These are phyloP conservation scores for Ophioninae sp. DNA, from an alignment of 2,888 invertebrate species.

Conservation along the genomic window DNA sequence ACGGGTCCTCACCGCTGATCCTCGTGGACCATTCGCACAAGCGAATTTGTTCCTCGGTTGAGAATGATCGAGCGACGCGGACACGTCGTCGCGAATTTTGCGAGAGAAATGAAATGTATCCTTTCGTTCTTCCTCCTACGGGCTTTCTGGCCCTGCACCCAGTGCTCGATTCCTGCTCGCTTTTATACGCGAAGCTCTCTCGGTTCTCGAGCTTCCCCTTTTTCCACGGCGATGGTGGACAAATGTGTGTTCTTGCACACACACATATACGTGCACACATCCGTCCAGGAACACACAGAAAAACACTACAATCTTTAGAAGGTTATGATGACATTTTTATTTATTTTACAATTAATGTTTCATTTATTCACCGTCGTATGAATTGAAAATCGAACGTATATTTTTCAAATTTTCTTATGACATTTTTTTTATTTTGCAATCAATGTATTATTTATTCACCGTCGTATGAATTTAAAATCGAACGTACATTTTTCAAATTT, in stretches of 20 bases:
- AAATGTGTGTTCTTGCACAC: background rate
- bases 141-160: background rate
- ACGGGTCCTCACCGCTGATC: conserved; percentile 49
- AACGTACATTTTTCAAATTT: too few relatives aligned
- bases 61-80: conserved; percentile 61
- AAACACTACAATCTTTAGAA: too few relatives aligned
- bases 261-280: background rate
- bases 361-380: too few relatives aligned
- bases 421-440: too few relatives aligned
- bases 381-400: too few relatives aligned
- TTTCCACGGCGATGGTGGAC: background rate
- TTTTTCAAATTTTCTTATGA: too few relatives aligned
- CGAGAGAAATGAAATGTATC: conserved; percentile 61
- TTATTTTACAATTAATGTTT: too few relatives aligned
- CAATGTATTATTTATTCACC: too few relatives aligned
- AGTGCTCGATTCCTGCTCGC: background rate
- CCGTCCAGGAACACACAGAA: too few relatives aligned
- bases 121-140: background rate
- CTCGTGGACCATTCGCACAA: conserved; percentile 46
- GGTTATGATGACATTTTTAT: too few relatives aligned
- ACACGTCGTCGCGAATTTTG: conserved; percentile 58
- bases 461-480: too few relatives aligned
- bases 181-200: conserved; percentile 35
- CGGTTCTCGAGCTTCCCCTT: conserved; percentile 29
- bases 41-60: conserved; percentile 37